Base-by-base conservation (phyloP, 1,140 invertebrate genomes). In the Armadillidium nasatum region DNA sequence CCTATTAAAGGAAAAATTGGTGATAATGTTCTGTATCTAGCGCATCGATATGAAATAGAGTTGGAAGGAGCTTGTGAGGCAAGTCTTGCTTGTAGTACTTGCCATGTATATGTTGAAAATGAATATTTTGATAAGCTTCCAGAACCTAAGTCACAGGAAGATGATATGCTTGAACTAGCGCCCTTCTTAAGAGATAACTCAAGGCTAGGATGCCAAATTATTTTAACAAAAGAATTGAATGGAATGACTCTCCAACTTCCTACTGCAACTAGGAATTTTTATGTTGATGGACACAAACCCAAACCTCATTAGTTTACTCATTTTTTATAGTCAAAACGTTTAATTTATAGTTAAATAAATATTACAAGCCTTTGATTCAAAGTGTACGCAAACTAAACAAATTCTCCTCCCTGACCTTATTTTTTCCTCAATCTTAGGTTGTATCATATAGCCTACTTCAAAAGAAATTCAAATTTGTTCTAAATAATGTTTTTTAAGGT, bases 51-150 rank as follows among this genome's bases (percentile, higher is more conserved):
- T 88, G 91, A 90, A 33, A 91, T 99, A 82, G 92, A 94, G 84
- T 93, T 99, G 89, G 97, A 99, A 92, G 97, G 93, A 89, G 96
- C 97, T 7, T 99, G 97, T 87, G 97, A 99, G 88, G 97, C 96
- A 21, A 98, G 96, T 13, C 83, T 98, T 83, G 97, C 97, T 0
- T 99, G 97, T 85, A 97, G 94, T 67, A 99, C 97, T 9, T 99
- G 97, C 85, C 97, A 99, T 87, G 93, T 98, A 23, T 99, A 99
- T 85, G 93, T 99, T 46, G 85, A 94, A 71, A 86, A 90, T 74
- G 86, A 93, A 68, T 94, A 90, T 86, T 85, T 87, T 71, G 90
- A 94, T 79, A 92, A 90, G 85, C 84, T 99, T 73, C 89, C 91
- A 33, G 84, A 87, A 71, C 88, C 96, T 4, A 88, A 91, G 73